Evolutionary conservation across 2,113 vertebrate genomes (phyloP), one percentile per base, ranked within the genome.

Genomic region (Myrmecophaga tridactyla): DNA sequence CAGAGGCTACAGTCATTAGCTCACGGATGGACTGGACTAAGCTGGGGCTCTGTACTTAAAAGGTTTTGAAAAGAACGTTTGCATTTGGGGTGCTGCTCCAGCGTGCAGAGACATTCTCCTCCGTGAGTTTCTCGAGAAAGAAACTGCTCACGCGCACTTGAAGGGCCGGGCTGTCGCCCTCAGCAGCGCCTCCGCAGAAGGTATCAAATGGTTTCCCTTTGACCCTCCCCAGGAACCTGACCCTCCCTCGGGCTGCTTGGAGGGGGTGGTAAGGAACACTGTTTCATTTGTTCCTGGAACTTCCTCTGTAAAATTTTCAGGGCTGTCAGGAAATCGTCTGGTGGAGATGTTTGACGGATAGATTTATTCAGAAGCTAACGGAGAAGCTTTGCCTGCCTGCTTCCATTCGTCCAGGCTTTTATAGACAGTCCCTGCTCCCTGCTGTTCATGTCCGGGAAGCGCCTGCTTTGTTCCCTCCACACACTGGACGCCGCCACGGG

Each of bases 321-420:
- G 73, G 41, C 58, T 81, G 48, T 69, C 86, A 73, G 94, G 89
- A 96, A 93, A 39, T 93, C 14, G 9, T 82, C 84, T 77, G 63
- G 83, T 43, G 56, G 31, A 89, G 62, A 53, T 27, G 23, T 41
- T 51, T 53, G 92, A 73, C 34, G 69, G 90, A 65, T 41, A 51
- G 83, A 6, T 56, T 91, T 85, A 82, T 36, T 93, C 73, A 82
- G 78, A 96, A 62, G 51, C 81, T 36, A 70, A 89, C 73, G 2
- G 11, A 53, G 60, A 48, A 36, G 65, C 76, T 34, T 58, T 67
- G 48, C 21, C 34, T 48, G 63, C 27, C 51, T 25, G 29, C 13
- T 23, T 34, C 29, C 27, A 29, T 53, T 23, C 25, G 58, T 51
- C 46, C 36, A 12, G 84, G 53, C 46, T 43, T 63, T 13, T 34